Base-by-base conservation (phyloP, 1,140 invertebrate genomes). In the Pinna nobilis region DNA sequence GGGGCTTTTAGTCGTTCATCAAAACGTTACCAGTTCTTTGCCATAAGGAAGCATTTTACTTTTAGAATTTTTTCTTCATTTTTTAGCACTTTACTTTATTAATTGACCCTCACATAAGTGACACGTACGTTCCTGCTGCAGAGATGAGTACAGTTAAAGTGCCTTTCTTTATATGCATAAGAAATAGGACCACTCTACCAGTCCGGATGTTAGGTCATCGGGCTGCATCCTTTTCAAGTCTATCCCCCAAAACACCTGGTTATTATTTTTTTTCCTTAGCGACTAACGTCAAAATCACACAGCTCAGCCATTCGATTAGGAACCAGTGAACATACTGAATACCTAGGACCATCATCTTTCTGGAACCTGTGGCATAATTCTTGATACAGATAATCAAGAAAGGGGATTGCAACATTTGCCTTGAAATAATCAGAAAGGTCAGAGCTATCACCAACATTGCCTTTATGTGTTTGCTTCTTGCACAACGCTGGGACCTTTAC, bases 201-300 rank as follows among this genome's bases (percentile, higher is more conserved):
- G 23, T 7, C 9, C 39, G 39, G 50, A 51, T n/a, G 9, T 44
- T 9, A 44, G 39, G 39, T 44, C 39, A 44, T 44, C 39, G 39
- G 39, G 39, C n/a, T 51, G 50, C 23, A 51, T 7, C 9, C 50
- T 23, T 51, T 15, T 20, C 50, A 51, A 51, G 50, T 51, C 50
- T 23, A 15, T 44, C 50, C 50, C 50, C 50, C 50, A 44, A 44
- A 44, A 44, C 39, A 44, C n/a, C 39, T 11, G 39, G 39, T 44
- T n/a, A 44, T 44, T n/a, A n/a, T n/a, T n/a, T n/a, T n/a, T n/a
- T n/a, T 44, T 51, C 9, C 50, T 51, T 7, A 51, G 50, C 50
- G 50, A 23, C 50, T 51, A 51, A 23, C 50, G 23, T 51, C 11
- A 15, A 20, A 51, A 51, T 51, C 50, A 20, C 50, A 7, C 50